Base-by-base conservation (phyloP, 1,140 invertebrate species). In the Calycopis cecrops region DNA sequence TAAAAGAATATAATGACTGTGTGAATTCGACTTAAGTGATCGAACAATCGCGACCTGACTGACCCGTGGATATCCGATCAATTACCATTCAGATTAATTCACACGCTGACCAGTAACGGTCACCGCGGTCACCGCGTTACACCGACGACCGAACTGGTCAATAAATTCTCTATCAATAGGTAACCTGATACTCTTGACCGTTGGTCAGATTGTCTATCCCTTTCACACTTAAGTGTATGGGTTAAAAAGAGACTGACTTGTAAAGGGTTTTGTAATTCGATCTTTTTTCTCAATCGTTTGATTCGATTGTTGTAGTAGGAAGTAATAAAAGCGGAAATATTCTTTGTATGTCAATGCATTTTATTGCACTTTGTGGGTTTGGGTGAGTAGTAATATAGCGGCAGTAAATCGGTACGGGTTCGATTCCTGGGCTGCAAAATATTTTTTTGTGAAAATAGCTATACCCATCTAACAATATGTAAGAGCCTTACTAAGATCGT, bases 11-110 rank as follows among this genome's bases (percentile, higher is more conserved):
- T 28, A 28, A 28, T 28, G n/a, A n/a, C n/a, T 28, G 21, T 28
- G 21, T 28, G 21, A 28, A 28, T 28, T 28, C 21, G 21, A 28
- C 6, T 28, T 28, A 3, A 28, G 2, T 28, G 21, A 28, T 3
- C 21, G 21, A 6, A 28, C 21, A 28, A 28, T 6, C 21, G 21
- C 6, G 6, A 28, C 21, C 21, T 2, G 21, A 28, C 21, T 2
- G 21, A 28, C 21, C 21, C 6, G 21, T 3, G 21, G 21, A 28
- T 28, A 28, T 6, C 21, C 21, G 6, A 59, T 76, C 61, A 67
- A 79, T 77, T 78, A 80, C 67, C 73, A 78, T 78, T 75, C 65
- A 78, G 78, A 80, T 80, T 60, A 76, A 72, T 66, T 69, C 67
- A 44, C 40, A 44, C 14, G 40, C 9, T 9, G 17, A 17, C 7